Evolutionary conservation across 2,797 vertebrate genomes (phyloP).

Genomic region (Lerista edwardsae): DNA sequence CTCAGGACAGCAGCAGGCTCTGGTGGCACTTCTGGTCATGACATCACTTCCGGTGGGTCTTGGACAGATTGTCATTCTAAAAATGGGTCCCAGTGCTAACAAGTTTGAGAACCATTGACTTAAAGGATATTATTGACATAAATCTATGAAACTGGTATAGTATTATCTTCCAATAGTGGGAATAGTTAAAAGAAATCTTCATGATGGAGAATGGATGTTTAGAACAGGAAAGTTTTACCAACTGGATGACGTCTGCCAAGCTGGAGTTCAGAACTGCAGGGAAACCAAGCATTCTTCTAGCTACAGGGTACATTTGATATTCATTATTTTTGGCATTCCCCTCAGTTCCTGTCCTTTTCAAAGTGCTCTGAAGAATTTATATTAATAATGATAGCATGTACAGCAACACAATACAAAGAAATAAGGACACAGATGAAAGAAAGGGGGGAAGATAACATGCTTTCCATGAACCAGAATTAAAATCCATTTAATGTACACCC

Average conservation of each 20-base stretch:
- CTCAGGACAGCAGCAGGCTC: too few relatives aligned
- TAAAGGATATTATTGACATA: too few relatives aligned
- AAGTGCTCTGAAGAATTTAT: slow-evolving; percentile 53
- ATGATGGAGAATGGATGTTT: slow-evolving; percentile 12
- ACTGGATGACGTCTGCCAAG: slow-evolving; percentile 36
- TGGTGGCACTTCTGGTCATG: too few relatives aligned
- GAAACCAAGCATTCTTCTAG: slow-evolving; percentile 55
- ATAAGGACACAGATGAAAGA: slow-evolving; percentile 37
- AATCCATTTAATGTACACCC: not conserved
- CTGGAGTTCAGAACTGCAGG: slow-evolving; percentile 41
- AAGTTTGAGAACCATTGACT: too few relatives aligned
- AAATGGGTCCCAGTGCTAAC: too few relatives aligned
- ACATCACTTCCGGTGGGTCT: too few relatives aligned
- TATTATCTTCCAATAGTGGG: not conserved
- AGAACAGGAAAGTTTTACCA: slow-evolving; percentile 31
- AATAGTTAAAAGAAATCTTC: slow-evolving; percentile 7
- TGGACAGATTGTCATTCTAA: too few relatives aligned
- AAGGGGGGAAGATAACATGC: slow-evolving; percentile 14
- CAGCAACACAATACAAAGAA: slow-evolving; percentile 51
- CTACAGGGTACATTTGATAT: slow-evolving; percentile 62
- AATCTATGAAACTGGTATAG: too few relatives aligned
- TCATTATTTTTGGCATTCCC: slow-evolving; percentile 63
- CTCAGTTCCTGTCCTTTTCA: slow-evolving; percentile 64
- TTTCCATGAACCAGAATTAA: not conserved
- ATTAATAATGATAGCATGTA: slow-evolving; percentile 54